Conservation (phyloP, 2,113 vertebrate species). For the Chinchilla lanigera region DNA sequence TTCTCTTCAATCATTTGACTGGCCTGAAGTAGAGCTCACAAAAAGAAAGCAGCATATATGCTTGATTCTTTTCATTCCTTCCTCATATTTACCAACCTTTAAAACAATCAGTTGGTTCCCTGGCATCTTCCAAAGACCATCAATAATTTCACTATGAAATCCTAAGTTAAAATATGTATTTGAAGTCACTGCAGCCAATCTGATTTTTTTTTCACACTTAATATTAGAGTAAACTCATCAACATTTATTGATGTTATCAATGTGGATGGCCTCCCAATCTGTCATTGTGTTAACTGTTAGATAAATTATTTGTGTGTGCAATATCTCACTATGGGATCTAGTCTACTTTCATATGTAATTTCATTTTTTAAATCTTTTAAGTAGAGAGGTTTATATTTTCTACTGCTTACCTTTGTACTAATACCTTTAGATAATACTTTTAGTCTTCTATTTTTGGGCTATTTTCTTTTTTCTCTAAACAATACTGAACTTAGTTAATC, state of each 20-base stretch:
- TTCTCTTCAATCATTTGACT: slow-evolving; percentile 5
- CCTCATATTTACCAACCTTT: background rate
- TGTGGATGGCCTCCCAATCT: background rate
- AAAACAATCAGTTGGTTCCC: background rate
- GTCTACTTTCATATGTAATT: background rate
- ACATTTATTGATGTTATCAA: background rate
- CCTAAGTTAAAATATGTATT: background rate
- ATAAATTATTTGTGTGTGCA: background rate
- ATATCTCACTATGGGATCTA: background rate
- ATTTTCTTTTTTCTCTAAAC: slow-evolving; percentile 36
- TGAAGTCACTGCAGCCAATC: background rate
- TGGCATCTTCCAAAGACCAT: background rate
- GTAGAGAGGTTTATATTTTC: background rate
- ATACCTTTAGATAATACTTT: background rate
- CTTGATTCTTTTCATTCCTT: slow-evolving; percentile 24
- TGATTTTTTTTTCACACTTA: background rate
- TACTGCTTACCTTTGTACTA: background rate
- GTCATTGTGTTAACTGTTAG: slow-evolving; percentile 1
- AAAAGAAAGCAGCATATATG: background rate
- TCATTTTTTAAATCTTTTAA: slow-evolving; percentile 15
- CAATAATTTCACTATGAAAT: background rate
- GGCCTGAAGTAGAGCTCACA: background rate
- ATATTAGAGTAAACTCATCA: background rate
- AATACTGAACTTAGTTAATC: background rate
- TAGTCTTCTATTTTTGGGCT: background rate